Evolutionary conservation across 2,797 vertebrate genomes (phyloP), one percentile per base, ranked within the genome.

Genomic region (Cyprinella venusta): DNA sequence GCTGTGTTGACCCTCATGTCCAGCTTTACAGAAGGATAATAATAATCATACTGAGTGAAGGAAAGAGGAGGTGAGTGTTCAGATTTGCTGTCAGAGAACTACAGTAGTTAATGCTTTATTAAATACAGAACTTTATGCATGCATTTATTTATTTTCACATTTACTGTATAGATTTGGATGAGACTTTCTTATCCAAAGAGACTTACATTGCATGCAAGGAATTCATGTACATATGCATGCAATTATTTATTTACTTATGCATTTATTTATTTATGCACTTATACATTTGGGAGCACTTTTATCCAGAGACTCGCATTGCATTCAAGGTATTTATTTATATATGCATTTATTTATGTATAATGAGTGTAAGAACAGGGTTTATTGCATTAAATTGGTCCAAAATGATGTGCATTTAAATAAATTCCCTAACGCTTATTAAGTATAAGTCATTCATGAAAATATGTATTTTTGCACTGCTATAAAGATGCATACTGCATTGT

Each of bases 1-100:
- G 48, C 76, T 61, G 30, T 15, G 69, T 61, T 72, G 38, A 82
- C 45, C 79, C 19, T 48, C 45, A 33, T 10, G 16, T 72, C 54
- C 26, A 13, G 30, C 48, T 54, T 52, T 36, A 72, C 48, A 4
- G 16, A 21, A 52, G 70, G 18, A 54, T 15, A 30, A 30, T 30
- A 74, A n/a, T 13, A 54, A 74, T 74, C 71, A 36, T 12, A 54
- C 15, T 33, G 26, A 13, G 71, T 21, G 50, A 30, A 52, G 26
- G 48, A 72, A 52, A 72, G 26, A 52, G 8, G 42, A 50, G 70
- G 45, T 18, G 45, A 50, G 45, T 33, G 45, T 33, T 48, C 45
- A 15, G 12, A 26, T 61, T 61, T 61, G 56, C 56, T 12, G n/a
- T 61, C 10, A 26, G 13, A 70, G n/a, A 70, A 48, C 68, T 26